Evolutionary conservation across 2,113 vertebrate genomes (phyloP).

Genomic region (Ahaetulla prasina): DNA sequence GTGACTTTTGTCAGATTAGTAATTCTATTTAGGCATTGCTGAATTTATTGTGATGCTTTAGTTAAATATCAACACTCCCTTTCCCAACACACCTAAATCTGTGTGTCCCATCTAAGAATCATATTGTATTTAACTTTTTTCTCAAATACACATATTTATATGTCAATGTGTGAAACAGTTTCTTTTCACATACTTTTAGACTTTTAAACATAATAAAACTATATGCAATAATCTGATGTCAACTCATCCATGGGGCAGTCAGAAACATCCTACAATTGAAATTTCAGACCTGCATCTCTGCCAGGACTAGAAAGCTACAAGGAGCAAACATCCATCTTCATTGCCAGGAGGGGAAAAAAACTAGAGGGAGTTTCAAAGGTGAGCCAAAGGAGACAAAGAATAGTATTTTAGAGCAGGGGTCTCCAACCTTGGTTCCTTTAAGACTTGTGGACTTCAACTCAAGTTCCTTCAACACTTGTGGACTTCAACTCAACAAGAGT

Average conservation of each 20-base stretch:
- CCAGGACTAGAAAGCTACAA: background rate
- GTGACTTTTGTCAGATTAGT: background rate
- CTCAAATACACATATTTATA: background rate
- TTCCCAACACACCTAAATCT: background rate
- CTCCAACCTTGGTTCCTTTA: too few species aligned
- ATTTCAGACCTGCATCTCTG: background rate
- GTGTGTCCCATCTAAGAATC: background rate
- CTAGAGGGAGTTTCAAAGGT: background rate
- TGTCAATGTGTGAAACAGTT: background rate
- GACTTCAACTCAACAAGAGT: too few species aligned
- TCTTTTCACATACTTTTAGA: background rate
- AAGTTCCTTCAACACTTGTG: too few species aligned
- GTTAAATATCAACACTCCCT: background rate
- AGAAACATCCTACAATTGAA: background rate
- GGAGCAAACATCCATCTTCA: background rate
- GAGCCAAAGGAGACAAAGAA: background rate
- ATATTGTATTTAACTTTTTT: background rate
- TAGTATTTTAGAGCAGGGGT: background rate
- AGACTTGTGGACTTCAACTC: too few species aligned
- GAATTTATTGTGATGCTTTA: background rate
- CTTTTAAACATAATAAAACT: background rate
- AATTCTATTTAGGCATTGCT: background rate
- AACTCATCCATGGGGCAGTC: background rate
- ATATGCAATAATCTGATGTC: background rate
- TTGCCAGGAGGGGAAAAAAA: background rate